Evolutionary conservation across 2,797 vertebrate genomes (phyloP), one percentile per base, ranked within the genome.

Genomic region (Thalassophryne amazonica): DNA sequence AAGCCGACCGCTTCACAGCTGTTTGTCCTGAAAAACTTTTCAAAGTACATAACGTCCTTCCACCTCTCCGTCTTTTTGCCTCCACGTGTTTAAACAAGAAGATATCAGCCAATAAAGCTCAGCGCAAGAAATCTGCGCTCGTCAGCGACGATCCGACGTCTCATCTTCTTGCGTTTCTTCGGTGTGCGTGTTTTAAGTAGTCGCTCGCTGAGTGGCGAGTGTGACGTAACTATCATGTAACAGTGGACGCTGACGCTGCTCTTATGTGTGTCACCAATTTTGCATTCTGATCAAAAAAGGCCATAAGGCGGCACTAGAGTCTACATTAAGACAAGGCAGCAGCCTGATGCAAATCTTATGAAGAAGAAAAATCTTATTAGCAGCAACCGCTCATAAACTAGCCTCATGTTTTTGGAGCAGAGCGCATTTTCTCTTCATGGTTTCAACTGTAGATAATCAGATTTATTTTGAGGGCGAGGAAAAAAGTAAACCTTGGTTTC

Each of bases 401-500:
- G 54, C 67, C 30, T 72, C 68, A 56, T 52, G n/a, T 35, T 76
- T 74, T 34, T 48, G 30, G 37, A 49, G 51, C 54, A 56, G 59
- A 80, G 61, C 21, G 18, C 59, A 62, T 54, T 69, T 76, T 65
- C 53, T 61, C 58, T 78, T 74, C 52, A 61, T 58, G 13, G 34
- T 76, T 67, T 55, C 22, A 53, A 42, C 49, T 49, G 35, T 62
- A 37, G 7, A 18, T 43, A 45, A 22, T 54, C 45, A 7, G 24
- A 42, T 59, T 52, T 25, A 14, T 43, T 61, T 55, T 37, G 15
- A 60, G 22, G n/a, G n/a, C n/a, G n/a, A n/a, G n/a, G n/a, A n/a
- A n/a, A n/a, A 68, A 67, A 86, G 78, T 77, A 76, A 82, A 84
- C 48, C 51, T 53, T 48, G 50, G 80, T 65, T 80, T 86, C 85